Base-by-base conservation (phyloP, 2,888 invertebrate species). In the Eupithecia tripunctaria region DNA sequence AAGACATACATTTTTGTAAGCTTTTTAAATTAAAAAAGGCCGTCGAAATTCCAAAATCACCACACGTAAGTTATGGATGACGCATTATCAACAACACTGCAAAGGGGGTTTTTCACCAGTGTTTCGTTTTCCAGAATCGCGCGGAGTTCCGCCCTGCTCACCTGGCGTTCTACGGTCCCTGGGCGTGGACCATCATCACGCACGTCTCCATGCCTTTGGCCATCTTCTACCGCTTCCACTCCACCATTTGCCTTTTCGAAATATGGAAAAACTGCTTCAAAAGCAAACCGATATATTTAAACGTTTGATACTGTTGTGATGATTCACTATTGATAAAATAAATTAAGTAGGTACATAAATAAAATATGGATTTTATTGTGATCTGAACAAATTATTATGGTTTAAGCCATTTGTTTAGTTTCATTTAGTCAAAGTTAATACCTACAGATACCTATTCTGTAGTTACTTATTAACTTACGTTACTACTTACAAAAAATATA, bases 191-290 rank as follows among this genome's bases (percentile, higher is more conserved):
- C 0, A 97, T 98, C 80, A 98, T 98, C 81, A 97, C 97, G 0
- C 98, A 98, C 86, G 96, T 98, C 0, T 97, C 97, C 0, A 97
- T 98, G 96, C 98, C 98, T 0, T 91, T 98, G 65, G 97, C 97
- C 0, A 98, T 98, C 81, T 98, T 98, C 91, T 98, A 98, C 90
- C 95, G 98, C 60, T 98, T 98, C 86, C 98, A 98, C 89, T 98
- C 98, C 3, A 98, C 98, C 0, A 98, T 98, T 81, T 98, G 98
- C 88, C 95, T 98, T 27, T 98, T 98, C 84, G 98, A 98, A 89
- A 97, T 98, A 72, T 98, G 98, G 98, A 98, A 98, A 88, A 96
- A 97, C 77, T 96, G 97, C 67, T 98, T 98, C 91, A 98, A 98
- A 86, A 96, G 96, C 79, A 94, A 93, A 86, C 94, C 93, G 0